Conservation (phyloP, 2,888 invertebrate genomes). For the Phasia obesa region DNA sequence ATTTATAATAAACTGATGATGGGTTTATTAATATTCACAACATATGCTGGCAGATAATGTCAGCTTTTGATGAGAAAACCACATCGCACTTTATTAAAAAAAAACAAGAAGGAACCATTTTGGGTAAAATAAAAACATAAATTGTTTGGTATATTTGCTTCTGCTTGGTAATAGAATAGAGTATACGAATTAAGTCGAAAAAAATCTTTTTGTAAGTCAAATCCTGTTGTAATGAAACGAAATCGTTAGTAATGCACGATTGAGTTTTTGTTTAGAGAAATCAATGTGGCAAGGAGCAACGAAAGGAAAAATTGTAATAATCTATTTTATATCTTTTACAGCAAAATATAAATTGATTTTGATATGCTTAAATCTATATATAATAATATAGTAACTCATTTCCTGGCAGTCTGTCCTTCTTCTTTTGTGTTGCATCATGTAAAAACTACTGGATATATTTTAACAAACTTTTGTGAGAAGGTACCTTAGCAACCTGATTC, state of each 20-base stretch:
- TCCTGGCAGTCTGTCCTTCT: no score
- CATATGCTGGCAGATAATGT: conserved; percentile 71
- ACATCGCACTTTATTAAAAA: conserved; percentile 34
- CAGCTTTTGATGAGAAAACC: conserved; percentile 59
- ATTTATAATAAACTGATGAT: conserved; percentile 61
- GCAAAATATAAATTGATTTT: conserved; percentile 50
- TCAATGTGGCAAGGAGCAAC: conserved; percentile 37
- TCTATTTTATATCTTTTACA: conserved; percentile 2
- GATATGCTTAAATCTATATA: conserved; percentile 3
- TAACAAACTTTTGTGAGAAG: no score
- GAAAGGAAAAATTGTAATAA: background rate
- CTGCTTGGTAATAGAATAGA: background rate
- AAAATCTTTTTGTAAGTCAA: conserved; percentile 29
- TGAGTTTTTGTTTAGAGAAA: conserved; percentile 58
- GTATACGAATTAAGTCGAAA: conserved; percentile 16
- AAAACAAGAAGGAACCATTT: background rate
- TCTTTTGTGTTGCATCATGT: no score
- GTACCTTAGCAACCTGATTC: no score
- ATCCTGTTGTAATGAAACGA: conserved; percentile 7
- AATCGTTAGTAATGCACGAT: conserved; percentile 67
- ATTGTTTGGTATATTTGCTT: conserved; percentile 9
- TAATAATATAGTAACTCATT: no score
- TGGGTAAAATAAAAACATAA: conserved; percentile 10
- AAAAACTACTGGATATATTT: no score
- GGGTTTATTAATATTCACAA: conserved; percentile 73